Conservation (phyloP, 2,113 vertebrate species). For the Campylomormyrus tamandua region DNA sequence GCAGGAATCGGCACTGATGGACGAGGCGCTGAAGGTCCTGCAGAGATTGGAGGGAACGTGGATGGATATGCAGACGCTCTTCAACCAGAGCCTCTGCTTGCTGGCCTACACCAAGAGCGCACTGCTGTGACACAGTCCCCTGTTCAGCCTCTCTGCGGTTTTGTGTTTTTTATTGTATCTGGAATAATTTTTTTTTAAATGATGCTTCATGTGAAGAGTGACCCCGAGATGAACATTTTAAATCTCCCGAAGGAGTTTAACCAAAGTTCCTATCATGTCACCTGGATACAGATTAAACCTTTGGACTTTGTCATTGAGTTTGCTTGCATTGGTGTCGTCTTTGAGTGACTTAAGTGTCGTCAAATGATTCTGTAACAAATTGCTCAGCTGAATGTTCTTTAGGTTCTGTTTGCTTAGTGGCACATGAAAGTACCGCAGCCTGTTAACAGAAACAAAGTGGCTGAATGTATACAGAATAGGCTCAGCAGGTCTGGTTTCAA, state of each 20-base stretch:
- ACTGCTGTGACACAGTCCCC: constrained; percentile 61
- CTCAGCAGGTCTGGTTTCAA: not conserved
- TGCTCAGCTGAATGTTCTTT: not conserved
- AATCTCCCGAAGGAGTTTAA: not conserved
- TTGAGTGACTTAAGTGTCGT: not conserved
- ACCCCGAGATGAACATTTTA: not conserved
- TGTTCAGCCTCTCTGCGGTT: not conserved
- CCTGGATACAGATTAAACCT: not conserved
- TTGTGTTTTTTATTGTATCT: not conserved
- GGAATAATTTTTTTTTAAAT: not conserved
- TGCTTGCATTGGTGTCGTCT: not conserved
- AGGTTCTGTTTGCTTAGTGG: not conserved
- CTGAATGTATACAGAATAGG: not conserved
- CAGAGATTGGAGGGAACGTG: constrained; percentile 69
- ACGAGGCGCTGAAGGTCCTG: constrained; percentile 62
- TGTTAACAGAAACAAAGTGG: not conserved
- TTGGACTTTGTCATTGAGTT: not conserved
- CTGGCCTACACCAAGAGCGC: constrained; percentile 86
- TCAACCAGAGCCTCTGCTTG: constrained; percentile 84
- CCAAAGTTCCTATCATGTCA: not conserved
- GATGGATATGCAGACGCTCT: constrained; percentile 68
- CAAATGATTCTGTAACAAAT: not conserved
- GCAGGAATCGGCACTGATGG: constrained; percentile 64
- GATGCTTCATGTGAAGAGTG: not conserved
- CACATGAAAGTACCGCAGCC: not conserved